phyloP scores from a whole-genome alignment of 2,113 vertebrate genomes.

The Onychorhynchus coronatus region DNA sequence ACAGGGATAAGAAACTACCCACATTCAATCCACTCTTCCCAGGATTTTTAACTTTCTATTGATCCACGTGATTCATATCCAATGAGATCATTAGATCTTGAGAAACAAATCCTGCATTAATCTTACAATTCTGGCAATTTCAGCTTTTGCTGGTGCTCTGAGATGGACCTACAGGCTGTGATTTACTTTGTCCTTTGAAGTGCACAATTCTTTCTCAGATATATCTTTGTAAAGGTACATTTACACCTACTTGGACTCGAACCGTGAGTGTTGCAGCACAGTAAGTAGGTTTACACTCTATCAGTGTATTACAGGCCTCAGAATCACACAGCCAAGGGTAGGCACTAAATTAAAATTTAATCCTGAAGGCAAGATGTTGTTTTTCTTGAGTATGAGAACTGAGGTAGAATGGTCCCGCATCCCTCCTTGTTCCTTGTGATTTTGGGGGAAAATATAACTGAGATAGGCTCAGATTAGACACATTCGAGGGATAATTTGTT shows the following conservation, averaged over 20 bases:
- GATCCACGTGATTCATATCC: background rate
- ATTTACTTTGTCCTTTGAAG: background rate
- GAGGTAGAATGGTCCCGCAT: background rate
- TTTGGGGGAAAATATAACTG: background rate
- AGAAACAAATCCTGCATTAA: background rate
- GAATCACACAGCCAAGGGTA: background rate
- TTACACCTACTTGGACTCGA: background rate
- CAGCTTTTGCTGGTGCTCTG: background rate
- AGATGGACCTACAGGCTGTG: background rate
- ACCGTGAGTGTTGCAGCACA: background rate
- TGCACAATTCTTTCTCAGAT: background rate
- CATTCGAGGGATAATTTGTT: background rate
- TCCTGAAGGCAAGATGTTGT: background rate
- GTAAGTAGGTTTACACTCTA: background rate
- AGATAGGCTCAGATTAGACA: background rate
- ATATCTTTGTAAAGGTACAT: background rate
- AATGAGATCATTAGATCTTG: background rate
- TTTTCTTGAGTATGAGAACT: background rate
- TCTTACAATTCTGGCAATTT: background rate
- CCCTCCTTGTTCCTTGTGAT: background rate
- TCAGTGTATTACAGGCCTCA: background rate
- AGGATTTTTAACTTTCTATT: background rate
- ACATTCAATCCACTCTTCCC: background rate
- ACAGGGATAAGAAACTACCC: background rate
- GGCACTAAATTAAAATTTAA: background rate